These are phyloP conservation scores for Hozukius guyotensis DNA, from an alignment of 2,797 vertebrate genomes.

Conservation along the genomic window DNA sequence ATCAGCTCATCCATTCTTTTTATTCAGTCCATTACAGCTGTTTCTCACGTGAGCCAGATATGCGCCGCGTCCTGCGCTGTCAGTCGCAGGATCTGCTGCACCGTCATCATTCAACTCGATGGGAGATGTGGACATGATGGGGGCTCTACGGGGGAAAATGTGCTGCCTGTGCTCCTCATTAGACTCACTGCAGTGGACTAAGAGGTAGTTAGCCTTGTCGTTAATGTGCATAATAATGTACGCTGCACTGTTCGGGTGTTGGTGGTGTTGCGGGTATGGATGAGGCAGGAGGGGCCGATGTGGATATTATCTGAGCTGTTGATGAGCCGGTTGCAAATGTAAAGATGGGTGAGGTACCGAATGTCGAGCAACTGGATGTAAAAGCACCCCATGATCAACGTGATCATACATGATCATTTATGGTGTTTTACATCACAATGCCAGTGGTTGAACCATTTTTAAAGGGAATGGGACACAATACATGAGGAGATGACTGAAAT, in stretches of 20 bases:
- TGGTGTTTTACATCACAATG: not conserved
- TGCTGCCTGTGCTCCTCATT: slow-evolving; percentile 41
- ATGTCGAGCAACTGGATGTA: not conserved
- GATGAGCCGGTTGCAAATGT: not conserved
- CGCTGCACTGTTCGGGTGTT: not conserved
- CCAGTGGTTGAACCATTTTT: not conserved
- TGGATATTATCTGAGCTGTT: not conserved
- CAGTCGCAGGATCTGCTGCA: not conserved
- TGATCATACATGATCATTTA: too few relatives aligned
- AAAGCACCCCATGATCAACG: slow-evolving; percentile 1
- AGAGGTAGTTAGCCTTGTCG: slow-evolving; percentile 39
- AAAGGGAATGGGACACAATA: not conserved
- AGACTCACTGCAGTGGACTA: slow-evolving; percentile 44
- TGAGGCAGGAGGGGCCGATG: not conserved
- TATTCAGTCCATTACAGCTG: slow-evolving; percentile 11
- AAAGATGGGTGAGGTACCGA: not conserved
- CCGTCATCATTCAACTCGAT: slow-evolving; percentile 15
- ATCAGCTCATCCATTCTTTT: not conserved
- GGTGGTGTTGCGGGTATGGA: not conserved
- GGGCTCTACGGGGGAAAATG: not conserved
- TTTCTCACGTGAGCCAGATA: not conserved
- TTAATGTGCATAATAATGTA: slow-evolving; percentile 33
- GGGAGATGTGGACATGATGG: slow-evolving; percentile 25
- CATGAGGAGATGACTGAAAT: not conserved
- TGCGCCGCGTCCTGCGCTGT: not conserved